Conservation (phyloP, 2,888 invertebrate species). For the Papilio demoleus region DNA sequence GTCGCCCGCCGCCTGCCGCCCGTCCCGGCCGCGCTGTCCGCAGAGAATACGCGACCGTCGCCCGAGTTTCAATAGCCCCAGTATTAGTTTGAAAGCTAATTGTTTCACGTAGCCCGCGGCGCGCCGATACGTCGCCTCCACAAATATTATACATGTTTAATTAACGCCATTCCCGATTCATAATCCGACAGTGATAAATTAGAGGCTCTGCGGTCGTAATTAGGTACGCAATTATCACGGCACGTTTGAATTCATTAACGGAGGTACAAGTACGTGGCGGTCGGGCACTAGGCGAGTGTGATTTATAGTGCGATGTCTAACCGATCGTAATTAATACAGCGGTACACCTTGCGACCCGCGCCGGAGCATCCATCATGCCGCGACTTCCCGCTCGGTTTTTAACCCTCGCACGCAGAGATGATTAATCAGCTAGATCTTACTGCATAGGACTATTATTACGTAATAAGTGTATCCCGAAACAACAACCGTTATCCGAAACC, state of each 20-base stretch:
- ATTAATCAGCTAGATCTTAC: slow-evolving; percentile 74
- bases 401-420: slow-evolving; percentile 57
- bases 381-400: slow-evolving; percentile 61
- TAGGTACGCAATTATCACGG: slow-evolving; percentile 81
- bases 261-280: slow-evolving; percentile 55
- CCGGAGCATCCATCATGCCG: slow-evolving; percentile 57
- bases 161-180: slow-evolving; percentile 80
- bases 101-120: slow-evolving; percentile 56
- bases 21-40: slow-evolving; percentile 45
- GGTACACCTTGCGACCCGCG: slow-evolving; percentile 61
- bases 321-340: slow-evolving; percentile 74
- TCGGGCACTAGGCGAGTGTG: slow-evolving; percentile 65
- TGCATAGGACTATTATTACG: slow-evolving; percentile 74
- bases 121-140: slow-evolving; percentile 58
- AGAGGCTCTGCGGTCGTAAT: slow-evolving; percentile 75
- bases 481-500: slow-evolving; percentile 75
- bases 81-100: slow-evolving; percentile 68
- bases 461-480: slow-evolving; percentile 74
- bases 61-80: slow-evolving; percentile 56
- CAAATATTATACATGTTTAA: slow-evolving; percentile 81
- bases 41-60: slow-evolving; percentile 52
- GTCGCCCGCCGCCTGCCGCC: slow-evolving; percentile 42
- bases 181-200: slow-evolving; percentile 83
- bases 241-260: slow-evolving; percentile 80
- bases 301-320: slow-evolving; percentile 76